Evolutionary conservation across 2,113 vertebrate species (phyloP).

Genomic region (Myrmophylax atrothorax): DNA sequence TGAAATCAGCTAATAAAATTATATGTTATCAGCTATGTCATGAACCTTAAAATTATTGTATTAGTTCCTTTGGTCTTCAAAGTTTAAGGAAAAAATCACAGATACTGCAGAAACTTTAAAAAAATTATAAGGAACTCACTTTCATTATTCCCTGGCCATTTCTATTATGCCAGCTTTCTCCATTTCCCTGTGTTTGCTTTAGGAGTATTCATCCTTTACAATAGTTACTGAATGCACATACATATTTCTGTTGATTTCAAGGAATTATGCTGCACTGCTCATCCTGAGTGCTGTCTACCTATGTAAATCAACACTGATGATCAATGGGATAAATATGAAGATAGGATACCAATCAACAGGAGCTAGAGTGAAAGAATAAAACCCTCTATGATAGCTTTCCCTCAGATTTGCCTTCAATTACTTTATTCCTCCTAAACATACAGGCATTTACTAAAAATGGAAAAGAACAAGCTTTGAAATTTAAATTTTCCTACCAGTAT

Average conservation of each 20-base stretch:
- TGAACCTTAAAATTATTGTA: neutral
- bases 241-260: neutral
- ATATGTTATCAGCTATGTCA: neutral
- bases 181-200: neutral
- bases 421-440: neutral
- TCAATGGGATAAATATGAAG: neutral
- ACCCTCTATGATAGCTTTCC: neutral
- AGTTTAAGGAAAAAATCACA: neutral
- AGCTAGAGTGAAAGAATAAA: neutral
- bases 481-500: neutral
- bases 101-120: neutral
- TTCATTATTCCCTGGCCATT: neutral
- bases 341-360: neutral
- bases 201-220: neutral
- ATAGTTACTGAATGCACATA: neutral
- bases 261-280: neutral
- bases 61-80: neutral
- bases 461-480: slow-evolving; percentile 30
- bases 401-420: neutral
- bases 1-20: neutral
- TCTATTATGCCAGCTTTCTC: neutral
- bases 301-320: neutral
- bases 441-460: neutral
- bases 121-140: neutral
- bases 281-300: neutral